Conservation (phyloP, 2,888 invertebrate genomes). For the Psococerastis gibbosa region DNA sequence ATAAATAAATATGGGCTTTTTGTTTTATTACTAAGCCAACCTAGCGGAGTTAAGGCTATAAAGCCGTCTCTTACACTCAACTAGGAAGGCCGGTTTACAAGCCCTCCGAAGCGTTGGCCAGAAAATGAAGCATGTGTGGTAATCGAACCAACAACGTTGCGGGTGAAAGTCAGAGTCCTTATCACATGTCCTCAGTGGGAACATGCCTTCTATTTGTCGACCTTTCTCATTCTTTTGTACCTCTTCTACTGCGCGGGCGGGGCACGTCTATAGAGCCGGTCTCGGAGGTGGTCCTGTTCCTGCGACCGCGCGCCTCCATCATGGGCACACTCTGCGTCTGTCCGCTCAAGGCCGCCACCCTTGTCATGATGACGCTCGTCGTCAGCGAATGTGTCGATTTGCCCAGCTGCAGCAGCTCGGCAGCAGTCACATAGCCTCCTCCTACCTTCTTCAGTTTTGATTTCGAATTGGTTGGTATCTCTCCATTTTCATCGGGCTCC, state of each 20-base stretch:
- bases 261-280: slow-evolving; percentile 12
- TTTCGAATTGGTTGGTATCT: background rate
- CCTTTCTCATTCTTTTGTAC: no score
- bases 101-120: no score
- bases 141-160: no score
- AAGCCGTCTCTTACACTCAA: no score
- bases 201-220: no score
- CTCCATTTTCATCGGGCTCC: background rate
- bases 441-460: background rate
- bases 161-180: no score
- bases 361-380: slow-evolving; percentile 22
- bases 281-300: slow-evolving; percentile 20
- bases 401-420: slow-evolving; percentile 39
- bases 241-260: background rate
- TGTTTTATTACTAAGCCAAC: no score
- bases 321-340: background rate
- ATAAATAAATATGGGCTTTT: no score
- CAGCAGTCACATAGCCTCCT: slow-evolving; percentile 39
- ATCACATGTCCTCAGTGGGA: no score
- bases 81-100: no score
- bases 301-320: slow-evolving; percentile 20
- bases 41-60: no score
- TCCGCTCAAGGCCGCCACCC: slow-evolving; percentile 17
- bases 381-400: slow-evolving; percentile 18
- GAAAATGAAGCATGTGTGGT: no score